phyloP scores from a whole-genome alignment of 2,888 invertebrate genomes.

The Artemia sp. region DNA sequence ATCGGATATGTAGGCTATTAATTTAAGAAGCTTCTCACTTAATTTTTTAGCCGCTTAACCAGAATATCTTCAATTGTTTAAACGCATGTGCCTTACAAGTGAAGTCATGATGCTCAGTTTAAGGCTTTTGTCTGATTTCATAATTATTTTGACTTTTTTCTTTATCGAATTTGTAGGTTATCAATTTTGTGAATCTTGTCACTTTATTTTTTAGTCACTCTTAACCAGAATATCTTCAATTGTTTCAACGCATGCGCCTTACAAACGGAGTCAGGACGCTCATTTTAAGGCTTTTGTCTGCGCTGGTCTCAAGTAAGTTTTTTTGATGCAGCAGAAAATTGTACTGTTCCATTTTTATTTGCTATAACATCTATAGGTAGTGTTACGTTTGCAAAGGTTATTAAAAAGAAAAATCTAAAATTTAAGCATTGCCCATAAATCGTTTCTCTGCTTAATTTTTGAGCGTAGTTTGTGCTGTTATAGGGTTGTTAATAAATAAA shows the following conservation, averaged over 20 bases:
- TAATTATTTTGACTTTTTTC: conserved; percentile 9
- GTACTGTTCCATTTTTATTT: too few relatives aligned
- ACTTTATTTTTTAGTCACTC: conserved; percentile 44
- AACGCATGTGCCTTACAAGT: conserved; percentile 76
- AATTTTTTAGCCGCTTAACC: conserved; percentile 51
- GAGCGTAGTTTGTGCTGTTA: too few relatives aligned
- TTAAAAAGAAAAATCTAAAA: too few relatives aligned
- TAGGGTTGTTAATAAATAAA: too few relatives aligned
- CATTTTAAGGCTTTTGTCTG: conserved; percentile 97
- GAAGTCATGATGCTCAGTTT: conserved; percentile 90
- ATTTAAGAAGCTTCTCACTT: not conserved
- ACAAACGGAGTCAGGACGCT: conserved; percentile 85
- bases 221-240: conserved; percentile 82
- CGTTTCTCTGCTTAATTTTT: too few relatives aligned
- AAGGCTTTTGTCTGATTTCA: conserved; percentile 76
- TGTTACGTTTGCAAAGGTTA: too few relatives aligned
- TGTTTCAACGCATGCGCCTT: conserved; percentile 69
- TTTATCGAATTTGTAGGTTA: too few relatives aligned
- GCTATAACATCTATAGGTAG: too few relatives aligned
- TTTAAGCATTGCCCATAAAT: too few relatives aligned
- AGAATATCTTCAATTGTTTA: conserved; percentile 79
- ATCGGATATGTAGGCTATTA: not conserved
- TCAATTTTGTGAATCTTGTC: too few relatives aligned
- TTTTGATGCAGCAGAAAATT: not conserved
- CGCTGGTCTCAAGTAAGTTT: conserved; percentile 72